Conservation (phyloP, 35 echinoderm and acorn worm species). For the Anneissia japonica region DNA sequence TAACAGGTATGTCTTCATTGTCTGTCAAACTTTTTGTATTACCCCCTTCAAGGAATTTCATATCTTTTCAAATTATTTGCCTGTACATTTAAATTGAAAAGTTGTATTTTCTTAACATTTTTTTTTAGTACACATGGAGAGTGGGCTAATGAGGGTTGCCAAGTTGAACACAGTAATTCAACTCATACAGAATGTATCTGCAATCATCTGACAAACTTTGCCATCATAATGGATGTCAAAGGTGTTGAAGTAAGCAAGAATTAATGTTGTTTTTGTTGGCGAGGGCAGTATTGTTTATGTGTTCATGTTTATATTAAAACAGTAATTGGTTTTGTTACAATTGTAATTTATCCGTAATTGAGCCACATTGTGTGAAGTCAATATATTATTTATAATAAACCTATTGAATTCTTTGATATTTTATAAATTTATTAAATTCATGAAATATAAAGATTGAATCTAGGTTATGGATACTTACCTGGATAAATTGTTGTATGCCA, state of each 20-base stretch:
- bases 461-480: too few relatives aligned
- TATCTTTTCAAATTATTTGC: too few relatives aligned
- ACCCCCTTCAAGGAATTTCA: too few relatives aligned
- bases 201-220: conserved; percentile 97
- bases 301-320: neutral
- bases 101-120: too few relatives aligned
- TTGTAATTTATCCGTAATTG: too few relatives aligned
- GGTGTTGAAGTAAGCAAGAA: conserved; percentile 55
- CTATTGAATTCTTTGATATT: too few relatives aligned
- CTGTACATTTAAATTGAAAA: too few relatives aligned
- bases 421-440: too few relatives aligned
- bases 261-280: neutral
- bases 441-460: too few relatives aligned
- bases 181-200: conserved; percentile 88
- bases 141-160: conserved; percentile 74
- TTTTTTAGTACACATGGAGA: conserved; percentile 52
- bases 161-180: conserved; percentile 58
- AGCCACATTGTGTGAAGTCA: too few relatives aligned
- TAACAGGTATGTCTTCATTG: conserved; percentile 8
- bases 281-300: neutral
- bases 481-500: too few relatives aligned
- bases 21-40: neutral
- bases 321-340: neutral
- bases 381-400: too few relatives aligned
- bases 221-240: conserved; percentile 86